These are phyloP conservation scores for Ataeniobius toweri DNA, from an alignment of 2,797 vertebrate species.

Conservation along the genomic window DNA sequence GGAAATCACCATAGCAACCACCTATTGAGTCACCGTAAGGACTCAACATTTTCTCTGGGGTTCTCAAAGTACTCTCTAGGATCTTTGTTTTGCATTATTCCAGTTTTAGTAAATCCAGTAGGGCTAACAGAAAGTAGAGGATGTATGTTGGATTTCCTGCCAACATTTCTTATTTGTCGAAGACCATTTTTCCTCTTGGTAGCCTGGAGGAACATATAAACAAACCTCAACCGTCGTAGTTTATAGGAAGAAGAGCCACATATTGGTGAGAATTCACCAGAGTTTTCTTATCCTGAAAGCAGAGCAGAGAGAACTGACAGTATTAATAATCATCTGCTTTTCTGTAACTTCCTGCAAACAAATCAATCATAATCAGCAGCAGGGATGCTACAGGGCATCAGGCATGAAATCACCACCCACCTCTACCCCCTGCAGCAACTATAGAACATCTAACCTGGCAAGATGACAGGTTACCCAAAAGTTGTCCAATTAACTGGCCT, in stretches of 20 bases:
- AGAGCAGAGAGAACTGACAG: background rate
- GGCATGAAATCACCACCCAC: constrained; percentile 45
- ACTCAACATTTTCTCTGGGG: background rate
- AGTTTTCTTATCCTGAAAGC: background rate
- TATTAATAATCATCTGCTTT: constrained; percentile 12
- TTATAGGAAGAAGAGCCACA: background rate
- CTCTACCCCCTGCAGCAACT: constrained; percentile 35
- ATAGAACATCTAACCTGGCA: constrained; percentile 51
- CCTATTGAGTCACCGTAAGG: background rate
- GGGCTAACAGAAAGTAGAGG: background rate
- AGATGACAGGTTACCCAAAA: constrained; percentile 53
- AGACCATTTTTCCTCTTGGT: background rate
- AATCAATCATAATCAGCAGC: constrained; percentile 34
- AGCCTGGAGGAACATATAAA: background rate
- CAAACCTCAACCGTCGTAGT: background rate
- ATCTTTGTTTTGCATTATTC: background rate
- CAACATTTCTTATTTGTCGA: background rate
- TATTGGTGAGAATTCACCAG: background rate
- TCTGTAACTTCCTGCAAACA: constrained; percentile 10
- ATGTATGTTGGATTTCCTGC: background rate
- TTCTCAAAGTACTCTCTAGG: background rate
- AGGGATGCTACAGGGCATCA: constrained; percentile 31
- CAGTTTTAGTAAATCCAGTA: background rate
- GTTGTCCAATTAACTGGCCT: constrained; percentile 60
- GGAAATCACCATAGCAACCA: background rate